phyloP scores from a whole-genome alignment of 92 coral and sea anemone genomes.

The Ricordea florida region DNA sequence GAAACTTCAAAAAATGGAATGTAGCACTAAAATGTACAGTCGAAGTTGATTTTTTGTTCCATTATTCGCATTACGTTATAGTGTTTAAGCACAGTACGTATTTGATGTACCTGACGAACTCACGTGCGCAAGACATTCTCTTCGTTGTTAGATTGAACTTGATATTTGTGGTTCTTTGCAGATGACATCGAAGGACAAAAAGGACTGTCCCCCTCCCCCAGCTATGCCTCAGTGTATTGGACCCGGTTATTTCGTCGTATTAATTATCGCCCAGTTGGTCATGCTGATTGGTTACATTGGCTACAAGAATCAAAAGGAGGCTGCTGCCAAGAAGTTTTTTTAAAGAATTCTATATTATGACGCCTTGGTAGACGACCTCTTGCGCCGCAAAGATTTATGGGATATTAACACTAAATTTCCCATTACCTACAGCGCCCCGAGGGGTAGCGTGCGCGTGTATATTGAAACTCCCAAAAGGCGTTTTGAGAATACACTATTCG shows the following conservation, averaged over 20 bases:
- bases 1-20: too few relatives aligned
- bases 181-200: slow-evolving; percentile 80
- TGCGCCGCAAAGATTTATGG: not conserved
- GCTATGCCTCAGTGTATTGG: slow-evolving; percentile 94
- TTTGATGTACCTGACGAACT: too few relatives aligned
- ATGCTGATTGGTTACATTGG: slow-evolving; percentile 83
- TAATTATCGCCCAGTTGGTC: slow-evolving; percentile 77
- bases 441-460: not conserved
- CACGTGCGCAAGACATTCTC: too few relatives aligned
- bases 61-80: too few relatives aligned
- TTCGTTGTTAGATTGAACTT: not conserved
- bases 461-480: too few relatives aligned
- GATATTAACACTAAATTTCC: not conserved
- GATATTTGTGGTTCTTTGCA: slow-evolving; percentile 1
- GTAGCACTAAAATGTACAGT: too few relatives aligned
- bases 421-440: too few relatives aligned
- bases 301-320: slow-evolving; percentile 95
- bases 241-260: slow-evolving; percentile 93
- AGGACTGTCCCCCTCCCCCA: slow-evolving; percentile 93
- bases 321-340: slow-evolving; percentile 99
- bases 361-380: not conserved
- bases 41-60: too few relatives aligned
- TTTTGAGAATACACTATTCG: too few relatives aligned
- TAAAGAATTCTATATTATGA: slow-evolving; percentile 1
- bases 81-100: too few relatives aligned